A percentile compares a stretch with the other conserved stretches of the same genome.
Evolutionary conservation across 2,888 invertebrate genomes (phyloP).

Genomic region (Didymodactylos carnosus): DNA sequence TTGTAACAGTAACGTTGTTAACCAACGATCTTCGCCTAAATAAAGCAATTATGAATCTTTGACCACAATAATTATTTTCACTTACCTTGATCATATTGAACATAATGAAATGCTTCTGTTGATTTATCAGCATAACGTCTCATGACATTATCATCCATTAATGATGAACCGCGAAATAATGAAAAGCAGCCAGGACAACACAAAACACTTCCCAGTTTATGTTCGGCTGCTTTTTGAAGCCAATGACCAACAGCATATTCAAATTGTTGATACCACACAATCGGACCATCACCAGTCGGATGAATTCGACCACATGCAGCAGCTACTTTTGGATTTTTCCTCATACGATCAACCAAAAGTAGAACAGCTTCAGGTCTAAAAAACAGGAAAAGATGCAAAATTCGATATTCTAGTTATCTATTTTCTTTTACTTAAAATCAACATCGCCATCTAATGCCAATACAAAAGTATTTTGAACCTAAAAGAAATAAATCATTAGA

Average conservation of each 20-base stretch:
- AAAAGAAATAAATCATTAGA: not conserved
- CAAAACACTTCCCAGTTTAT: slow-evolving; percentile 95
- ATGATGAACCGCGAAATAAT: slow-evolving; percentile 78
- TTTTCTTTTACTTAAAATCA: no score
- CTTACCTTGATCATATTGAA: slow-evolving; percentile 81
- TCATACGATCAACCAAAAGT: slow-evolving; percentile 86
- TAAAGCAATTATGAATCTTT: no score
- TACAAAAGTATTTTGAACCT: slow-evolving; percentile 60
- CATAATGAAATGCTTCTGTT: slow-evolving; percentile 81
- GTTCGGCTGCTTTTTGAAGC: slow-evolving; percentile 97
- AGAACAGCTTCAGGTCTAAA: slow-evolving; percentile 84
- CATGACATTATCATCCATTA: slow-evolving; percentile 98
- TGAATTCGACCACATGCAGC: slow-evolving; percentile 96
- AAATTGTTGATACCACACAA: slow-evolving; percentile 98
- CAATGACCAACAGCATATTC: slow-evolving; percentile 98
- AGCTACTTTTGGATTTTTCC: slow-evolving; percentile 82
- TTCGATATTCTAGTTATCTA: no score
- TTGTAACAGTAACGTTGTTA: slow-evolving; percentile 79
- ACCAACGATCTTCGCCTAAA: slow-evolving; percentile 65
- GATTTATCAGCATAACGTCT: slow-evolving; percentile 74
- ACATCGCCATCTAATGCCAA: slow-evolving; percentile 89
- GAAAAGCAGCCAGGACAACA: slow-evolving; percentile 97
- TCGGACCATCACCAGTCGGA: slow-evolving; percentile 72
- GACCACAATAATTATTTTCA: no score
- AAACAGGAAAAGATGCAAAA: no score